A percentile compares a stretch with the other conserved stretches of the same genome.
Conservation (phyloP, 2,888 invertebrate species). For the Mimumesa dahlbomi region DNA sequence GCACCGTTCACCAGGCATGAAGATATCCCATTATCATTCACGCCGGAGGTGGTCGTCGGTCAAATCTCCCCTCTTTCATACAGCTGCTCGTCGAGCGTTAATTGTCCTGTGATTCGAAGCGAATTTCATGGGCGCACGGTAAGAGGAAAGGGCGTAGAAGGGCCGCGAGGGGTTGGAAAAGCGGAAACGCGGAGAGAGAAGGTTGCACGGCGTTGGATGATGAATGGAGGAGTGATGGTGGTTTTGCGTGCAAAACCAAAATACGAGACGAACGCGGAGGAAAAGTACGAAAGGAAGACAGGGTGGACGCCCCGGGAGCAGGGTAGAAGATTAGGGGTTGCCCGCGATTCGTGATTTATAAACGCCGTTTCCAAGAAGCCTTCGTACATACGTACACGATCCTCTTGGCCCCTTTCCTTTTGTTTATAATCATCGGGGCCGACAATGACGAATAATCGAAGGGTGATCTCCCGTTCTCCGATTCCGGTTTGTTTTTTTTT, state of each 20-base stretch:
- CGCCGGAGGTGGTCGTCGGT: conserved; percentile 21
- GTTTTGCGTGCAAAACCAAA: conserved; percentile 77
- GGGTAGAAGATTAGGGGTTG: conserved; percentile 65
- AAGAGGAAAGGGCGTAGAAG: conserved; percentile 5
- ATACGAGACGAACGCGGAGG: conserved; percentile 49
- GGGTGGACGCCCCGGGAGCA: conserved; percentile 33
- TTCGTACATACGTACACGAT: no score
- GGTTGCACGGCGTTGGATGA: conserved; percentile 73
- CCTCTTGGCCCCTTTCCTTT: conserved; percentile 25
- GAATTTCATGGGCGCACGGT: conserved; percentile 59
- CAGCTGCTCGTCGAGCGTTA: conserved; percentile 45
- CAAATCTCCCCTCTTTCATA: conserved; percentile 24
- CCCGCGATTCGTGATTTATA: conserved; percentile 82
- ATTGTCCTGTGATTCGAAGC: conserved; percentile 55
- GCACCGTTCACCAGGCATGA: conserved; percentile 13
- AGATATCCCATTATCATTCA: conserved; percentile 44
- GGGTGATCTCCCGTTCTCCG: conserved; percentile 8
- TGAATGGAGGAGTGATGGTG: conserved; percentile 79
- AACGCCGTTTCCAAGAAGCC: conserved; percentile 68
- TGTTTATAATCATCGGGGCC: conserved; percentile 55
- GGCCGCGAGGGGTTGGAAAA: conserved; percentile 44
- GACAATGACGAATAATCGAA: conserved; percentile 49
- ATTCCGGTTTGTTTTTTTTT: conserved; percentile 9
- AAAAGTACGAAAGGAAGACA: conserved; percentile 52
- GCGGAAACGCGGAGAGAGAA: conserved; percentile 62